These are phyloP conservation scores for Acanthopleura granulata DNA, from an alignment of 2,888 invertebrate species.

Conservation along the genomic window DNA sequence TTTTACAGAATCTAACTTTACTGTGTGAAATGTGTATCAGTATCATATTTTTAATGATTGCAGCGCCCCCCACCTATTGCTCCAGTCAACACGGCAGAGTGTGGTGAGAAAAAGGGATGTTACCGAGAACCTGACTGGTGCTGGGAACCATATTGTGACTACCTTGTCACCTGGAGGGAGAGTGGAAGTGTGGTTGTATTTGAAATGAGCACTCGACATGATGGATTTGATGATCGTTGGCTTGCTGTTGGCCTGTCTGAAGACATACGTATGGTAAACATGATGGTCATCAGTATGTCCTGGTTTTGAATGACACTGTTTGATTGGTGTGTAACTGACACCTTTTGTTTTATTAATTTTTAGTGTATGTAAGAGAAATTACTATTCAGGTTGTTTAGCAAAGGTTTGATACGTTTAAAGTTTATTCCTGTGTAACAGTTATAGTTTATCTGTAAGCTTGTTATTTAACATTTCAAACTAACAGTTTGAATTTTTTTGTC, in stretches of 20 bases:
- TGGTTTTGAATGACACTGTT: no score
- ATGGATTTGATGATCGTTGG: slow-evolving; percentile 62
- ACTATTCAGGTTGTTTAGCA: no score
- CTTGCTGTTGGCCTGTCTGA: slow-evolving; percentile 64
- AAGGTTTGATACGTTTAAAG: no score
- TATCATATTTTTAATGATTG: not conserved
- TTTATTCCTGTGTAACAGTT: no score
- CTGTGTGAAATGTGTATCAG: no score
- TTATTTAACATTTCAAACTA: no score
- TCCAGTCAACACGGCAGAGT: slow-evolving; percentile 52
- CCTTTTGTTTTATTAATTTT: no score
- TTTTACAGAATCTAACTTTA: no score
- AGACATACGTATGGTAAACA: slow-evolving; percentile 63
- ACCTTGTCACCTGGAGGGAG: slow-evolving; percentile 63
- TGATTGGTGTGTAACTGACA: no score
- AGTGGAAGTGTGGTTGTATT: slow-evolving; percentile 33
- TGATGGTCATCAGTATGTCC: not conserved
- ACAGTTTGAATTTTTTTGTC: slow-evolving; percentile 2
- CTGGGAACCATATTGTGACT: slow-evolving; percentile 58
- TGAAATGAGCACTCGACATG: slow-evolving; percentile 59
- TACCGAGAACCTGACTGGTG: slow-evolving; percentile 65
- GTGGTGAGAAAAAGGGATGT: slow-evolving; percentile 64
- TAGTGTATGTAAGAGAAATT: no score
- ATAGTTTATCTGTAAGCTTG: no score
- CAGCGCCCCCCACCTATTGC: slow-evolving; percentile 37